Percentiles rank a stretch among this genome's conserved stretches.
phyloP scores from a whole-genome alignment of 2,113 vertebrate species.

The Petromus typicus region DNA sequence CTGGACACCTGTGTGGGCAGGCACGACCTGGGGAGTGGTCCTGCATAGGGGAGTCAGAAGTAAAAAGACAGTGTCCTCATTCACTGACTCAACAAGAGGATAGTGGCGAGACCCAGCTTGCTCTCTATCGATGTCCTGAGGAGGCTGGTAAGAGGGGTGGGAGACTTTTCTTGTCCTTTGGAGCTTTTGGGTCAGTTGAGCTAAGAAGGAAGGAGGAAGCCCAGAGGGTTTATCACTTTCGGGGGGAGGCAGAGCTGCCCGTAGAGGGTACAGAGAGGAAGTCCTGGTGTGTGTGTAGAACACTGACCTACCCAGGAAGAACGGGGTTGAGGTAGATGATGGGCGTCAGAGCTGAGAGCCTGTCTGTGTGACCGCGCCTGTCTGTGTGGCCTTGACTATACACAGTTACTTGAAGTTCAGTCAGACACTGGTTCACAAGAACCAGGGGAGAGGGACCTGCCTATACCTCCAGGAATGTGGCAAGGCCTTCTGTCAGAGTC shows the following conservation, averaged over 20 bases:
- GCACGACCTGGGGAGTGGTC: background rate
- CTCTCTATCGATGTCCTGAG: background rate
- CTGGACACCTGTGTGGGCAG: background rate
- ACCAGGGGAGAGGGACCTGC: background rate
- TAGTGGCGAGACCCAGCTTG: background rate
- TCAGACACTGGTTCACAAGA: background rate
- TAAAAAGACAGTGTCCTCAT: background rate
- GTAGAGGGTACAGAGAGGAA: background rate
- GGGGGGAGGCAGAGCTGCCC: background rate
- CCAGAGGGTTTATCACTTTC: background rate
- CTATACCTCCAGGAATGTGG: constrained; percentile 59
- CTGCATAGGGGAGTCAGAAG: background rate
- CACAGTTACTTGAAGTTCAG: background rate
- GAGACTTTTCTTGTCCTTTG: background rate
- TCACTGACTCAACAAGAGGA: background rate
- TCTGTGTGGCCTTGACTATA: background rate
- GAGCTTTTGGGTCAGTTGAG: background rate
- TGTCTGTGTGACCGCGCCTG: background rate
- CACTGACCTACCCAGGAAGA: background rate
- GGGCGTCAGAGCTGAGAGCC: background rate
- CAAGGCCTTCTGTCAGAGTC: constrained; percentile 77
- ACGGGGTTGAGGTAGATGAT: background rate
- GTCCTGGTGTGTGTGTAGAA: background rate
- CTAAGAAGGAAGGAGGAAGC: background rate
- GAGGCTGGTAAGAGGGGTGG: background rate